A percentile compares a stretch with the other conserved stretches of the same genome.
Evolutionary conservation across 2,888 invertebrate species (phyloP).

Genomic region (Hypena proboscidalis): DNA sequence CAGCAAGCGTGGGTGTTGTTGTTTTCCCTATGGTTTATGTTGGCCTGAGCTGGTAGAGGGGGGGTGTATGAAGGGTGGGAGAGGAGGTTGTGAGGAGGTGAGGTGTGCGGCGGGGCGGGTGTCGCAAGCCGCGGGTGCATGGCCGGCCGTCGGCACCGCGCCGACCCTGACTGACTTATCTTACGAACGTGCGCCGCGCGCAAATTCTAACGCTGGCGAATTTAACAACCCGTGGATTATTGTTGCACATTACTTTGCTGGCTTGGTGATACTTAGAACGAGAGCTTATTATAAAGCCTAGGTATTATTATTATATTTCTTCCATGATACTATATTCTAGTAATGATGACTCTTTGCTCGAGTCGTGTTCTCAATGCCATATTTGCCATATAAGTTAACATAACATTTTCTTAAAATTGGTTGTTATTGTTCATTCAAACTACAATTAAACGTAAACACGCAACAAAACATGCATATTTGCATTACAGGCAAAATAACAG

Average conservation of each 20-base stretch:
- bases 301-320: too few species aligned
- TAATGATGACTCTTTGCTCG: too few species aligned
- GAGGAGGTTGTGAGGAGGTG: conserved; percentile 29
- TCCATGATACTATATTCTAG: too few species aligned
- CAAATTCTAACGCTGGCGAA: conserved; percentile 82
- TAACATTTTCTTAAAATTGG: conserved; percentile 14
- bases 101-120: conserved; percentile 53
- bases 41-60: conserved; percentile 43
- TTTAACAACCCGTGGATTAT: conserved; percentile 70
- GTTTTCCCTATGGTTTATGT: conserved; percentile 65
- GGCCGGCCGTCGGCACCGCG: conserved; percentile 84
- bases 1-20: conserved; percentile 61
- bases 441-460: too few species aligned
- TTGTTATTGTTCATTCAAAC: too few species aligned
- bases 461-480: too few species aligned
- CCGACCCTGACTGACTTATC: conserved; percentile 85
- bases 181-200: conserved; percentile 81
- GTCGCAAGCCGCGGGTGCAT: conserved; percentile 80
- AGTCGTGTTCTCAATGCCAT: too few species aligned
- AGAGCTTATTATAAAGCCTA: too few species aligned
- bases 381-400: conserved; percentile 12
- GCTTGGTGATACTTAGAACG: conserved; percentile 13
- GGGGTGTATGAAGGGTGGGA: conserved; percentile 34
- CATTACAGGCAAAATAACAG: too few species aligned
- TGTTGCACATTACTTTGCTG: conserved; percentile 51